Evolutionary conservation across 1,140 invertebrate genomes (phyloP).

Genomic region (Andricus grossulariae): DNA sequence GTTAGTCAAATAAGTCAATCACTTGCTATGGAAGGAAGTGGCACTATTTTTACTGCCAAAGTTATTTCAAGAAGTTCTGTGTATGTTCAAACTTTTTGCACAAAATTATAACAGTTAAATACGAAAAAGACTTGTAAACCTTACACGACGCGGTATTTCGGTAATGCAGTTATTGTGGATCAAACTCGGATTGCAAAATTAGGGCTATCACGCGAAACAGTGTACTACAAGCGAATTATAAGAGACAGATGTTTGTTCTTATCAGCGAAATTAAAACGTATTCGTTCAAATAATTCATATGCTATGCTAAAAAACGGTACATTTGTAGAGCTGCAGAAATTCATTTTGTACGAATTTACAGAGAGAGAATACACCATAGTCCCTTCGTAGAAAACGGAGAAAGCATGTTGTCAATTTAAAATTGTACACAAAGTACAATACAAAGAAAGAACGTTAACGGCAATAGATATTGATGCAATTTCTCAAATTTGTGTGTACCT

Average conservation of each 20-base stretch:
- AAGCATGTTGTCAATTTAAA: not conserved
- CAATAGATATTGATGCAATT: not conserved
- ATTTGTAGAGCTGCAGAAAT: not conserved
- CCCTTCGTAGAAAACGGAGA: not conserved
- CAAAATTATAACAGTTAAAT: too few relatives aligned
- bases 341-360: not conserved
- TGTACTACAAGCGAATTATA: too few relatives aligned
- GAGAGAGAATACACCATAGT: not conserved
- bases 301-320: constrained; percentile 1
- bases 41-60: too few relatives aligned
- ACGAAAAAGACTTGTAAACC: too few relatives aligned
- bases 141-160: too few relatives aligned
- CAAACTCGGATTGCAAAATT: too few relatives aligned
- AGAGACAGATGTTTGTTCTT: constrained; percentile 16
- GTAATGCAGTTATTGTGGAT: too few relatives aligned
- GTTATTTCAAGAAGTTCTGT: too few relatives aligned
- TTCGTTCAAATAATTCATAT: constrained; percentile 4
- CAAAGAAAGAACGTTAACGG: not conserved
- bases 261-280: not conserved
- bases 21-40: too few relatives aligned
- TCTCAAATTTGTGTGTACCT: constrained; percentile 1
- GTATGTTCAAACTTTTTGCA: too few relatives aligned
- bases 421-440: not conserved
- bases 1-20: too few relatives aligned
- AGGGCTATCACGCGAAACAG: too few relatives aligned